Evolutionary conservation across 2,113 vertebrate genomes (phyloP).

Genomic region (Gnathonemus echidnorhynchus): DNA sequence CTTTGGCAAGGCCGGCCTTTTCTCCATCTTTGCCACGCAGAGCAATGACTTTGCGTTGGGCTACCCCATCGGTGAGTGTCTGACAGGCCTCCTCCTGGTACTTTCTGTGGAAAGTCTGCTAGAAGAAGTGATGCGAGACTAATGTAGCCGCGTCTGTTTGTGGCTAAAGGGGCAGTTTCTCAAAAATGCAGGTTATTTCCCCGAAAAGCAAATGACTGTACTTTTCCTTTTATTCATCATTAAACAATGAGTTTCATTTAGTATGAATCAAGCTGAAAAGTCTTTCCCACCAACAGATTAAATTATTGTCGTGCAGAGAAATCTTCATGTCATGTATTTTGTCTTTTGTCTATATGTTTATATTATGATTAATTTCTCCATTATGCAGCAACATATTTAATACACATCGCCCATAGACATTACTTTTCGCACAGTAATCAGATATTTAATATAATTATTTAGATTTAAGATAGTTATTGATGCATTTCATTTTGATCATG

Average conservation of each 20-base stretch:
- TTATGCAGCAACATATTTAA: neutral
- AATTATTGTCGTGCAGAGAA: neutral
- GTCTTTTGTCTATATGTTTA: neutral
- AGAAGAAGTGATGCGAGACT: neutral
- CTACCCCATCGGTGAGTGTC: conserved; percentile 87
- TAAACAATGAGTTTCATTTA: neutral
- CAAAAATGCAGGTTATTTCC: neutral
- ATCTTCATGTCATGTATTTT: neutral
- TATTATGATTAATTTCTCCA: neutral
- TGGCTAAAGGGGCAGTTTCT: neutral
- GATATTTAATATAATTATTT: neutral
- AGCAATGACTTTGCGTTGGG: conserved; percentile 98
- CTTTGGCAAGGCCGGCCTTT: conserved; percentile 91
- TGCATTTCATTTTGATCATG: neutral
- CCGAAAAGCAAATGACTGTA: neutral
- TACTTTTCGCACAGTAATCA: neutral
- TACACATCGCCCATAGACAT: neutral
- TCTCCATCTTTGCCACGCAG: conserved; percentile 94
- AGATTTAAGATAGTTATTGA: neutral
- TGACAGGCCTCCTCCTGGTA: neutral
- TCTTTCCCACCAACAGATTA: neutral
- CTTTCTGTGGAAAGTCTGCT: neutral
- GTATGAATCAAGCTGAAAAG: neutral
- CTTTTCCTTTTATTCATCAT: neutral
- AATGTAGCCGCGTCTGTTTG: neutral